phyloP scores from a whole-genome alignment of 2,797 vertebrate genomes.

The Nasua narica region DNA sequence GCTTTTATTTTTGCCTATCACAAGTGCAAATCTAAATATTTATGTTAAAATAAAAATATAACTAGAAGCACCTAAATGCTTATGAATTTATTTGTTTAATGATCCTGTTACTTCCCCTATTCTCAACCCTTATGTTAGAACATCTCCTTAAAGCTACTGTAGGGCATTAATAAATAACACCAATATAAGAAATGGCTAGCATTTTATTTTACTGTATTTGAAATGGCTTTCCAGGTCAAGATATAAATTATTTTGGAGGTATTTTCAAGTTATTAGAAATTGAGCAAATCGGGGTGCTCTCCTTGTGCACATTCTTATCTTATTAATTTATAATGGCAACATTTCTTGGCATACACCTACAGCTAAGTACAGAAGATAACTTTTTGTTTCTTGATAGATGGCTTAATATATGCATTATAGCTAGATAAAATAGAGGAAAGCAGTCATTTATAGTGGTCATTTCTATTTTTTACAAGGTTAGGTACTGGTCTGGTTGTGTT shows the following conservation, averaged over 20 bases:
- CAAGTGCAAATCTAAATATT: background rate
- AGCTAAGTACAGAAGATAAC: conserved; percentile 23
- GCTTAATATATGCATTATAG: conserved; percentile 26
- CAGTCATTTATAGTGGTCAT: conserved; percentile 14
- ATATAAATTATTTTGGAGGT: conserved; percentile 3
- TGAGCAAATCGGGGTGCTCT: background rate
- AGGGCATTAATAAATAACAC: background rate
- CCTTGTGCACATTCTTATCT: background rate
- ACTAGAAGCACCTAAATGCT: background rate
- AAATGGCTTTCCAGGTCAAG: background rate
- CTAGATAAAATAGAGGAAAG: conserved; percentile 36
- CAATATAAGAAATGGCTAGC: background rate
- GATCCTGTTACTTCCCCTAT: background rate
- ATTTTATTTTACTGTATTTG: conserved; percentile 33
- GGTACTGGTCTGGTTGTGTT: conserved; percentile 37
- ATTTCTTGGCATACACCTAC: background rate
- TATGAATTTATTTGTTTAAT: background rate
- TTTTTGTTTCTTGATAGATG: conserved; percentile 51
- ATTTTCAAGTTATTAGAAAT: background rate
- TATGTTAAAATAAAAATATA: background rate
- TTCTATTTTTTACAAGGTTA: conserved; percentile 13
- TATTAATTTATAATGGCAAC: background rate
- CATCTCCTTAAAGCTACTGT: background rate
- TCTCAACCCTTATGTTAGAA: background rate
- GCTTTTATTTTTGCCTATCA: background rate